Evolutionary conservation across 2,797 vertebrate species (phyloP).

Genomic region (Aeoliscus strigatus): DNA sequence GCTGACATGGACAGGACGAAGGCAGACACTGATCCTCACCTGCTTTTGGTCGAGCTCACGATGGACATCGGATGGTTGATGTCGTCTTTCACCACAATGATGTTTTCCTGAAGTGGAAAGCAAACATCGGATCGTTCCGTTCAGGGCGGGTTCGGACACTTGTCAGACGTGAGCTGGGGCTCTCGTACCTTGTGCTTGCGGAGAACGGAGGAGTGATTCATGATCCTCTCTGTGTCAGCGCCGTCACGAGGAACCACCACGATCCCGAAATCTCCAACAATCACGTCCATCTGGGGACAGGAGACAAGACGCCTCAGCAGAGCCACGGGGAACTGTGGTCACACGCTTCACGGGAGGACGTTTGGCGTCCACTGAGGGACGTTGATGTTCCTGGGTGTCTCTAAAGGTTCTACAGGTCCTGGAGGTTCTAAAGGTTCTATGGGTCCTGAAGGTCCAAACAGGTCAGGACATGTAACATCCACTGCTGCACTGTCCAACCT

Average conservation of each 20-base stretch:
- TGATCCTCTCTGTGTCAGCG: conserved; percentile 89
- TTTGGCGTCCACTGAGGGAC: too few species aligned
- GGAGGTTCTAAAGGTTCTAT: too few species aligned
- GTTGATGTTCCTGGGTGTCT: too few species aligned
- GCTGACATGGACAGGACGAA: not conserved
- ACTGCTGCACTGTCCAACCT: too few species aligned
- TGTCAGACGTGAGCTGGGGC: too few species aligned
- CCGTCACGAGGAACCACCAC: conserved; percentile 95
- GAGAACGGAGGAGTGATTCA: conserved; percentile 95
- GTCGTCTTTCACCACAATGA: conserved; percentile 87
- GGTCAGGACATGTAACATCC: too few species aligned
- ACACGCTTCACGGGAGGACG: too few species aligned
- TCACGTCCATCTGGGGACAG: conserved; percentile 91
- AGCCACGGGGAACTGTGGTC: too few species aligned
- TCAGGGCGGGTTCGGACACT: too few species aligned
- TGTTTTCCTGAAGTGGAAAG: conserved; percentile 83
- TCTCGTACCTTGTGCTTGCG: conserved; percentile 88
- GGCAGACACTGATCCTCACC: conserved; percentile 63
- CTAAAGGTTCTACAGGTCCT: too few species aligned
- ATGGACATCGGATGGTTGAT: conserved; percentile 90
- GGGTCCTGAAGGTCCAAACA: too few species aligned
- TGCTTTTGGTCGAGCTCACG: conserved; percentile 99
- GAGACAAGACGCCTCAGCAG: not conserved
- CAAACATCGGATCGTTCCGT: too few species aligned
- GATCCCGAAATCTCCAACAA: conserved; percentile 94